Evolutionary conservation across 2,797 vertebrate species (phyloP).

Genomic region (Meda fulgida): DNA sequence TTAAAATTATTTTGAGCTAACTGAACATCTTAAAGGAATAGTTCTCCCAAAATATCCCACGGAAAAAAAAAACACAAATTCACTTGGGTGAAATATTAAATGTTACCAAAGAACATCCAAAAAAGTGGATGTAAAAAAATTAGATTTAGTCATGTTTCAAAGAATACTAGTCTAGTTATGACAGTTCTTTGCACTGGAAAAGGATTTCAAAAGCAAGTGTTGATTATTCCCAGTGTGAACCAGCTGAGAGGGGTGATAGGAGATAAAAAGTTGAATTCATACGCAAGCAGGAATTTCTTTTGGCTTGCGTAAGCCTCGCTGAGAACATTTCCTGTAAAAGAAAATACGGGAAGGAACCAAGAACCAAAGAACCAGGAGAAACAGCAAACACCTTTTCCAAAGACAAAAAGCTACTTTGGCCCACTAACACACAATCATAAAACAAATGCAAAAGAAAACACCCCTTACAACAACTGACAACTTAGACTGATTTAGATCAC

Average conservation of each 20-base stretch:
- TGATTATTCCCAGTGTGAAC: conserved; percentile 28
- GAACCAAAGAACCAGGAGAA: conserved; percentile 14
- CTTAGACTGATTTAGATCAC: conserved; percentile 28
- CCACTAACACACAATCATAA: conserved; percentile 19
- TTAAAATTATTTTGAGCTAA: neutral
- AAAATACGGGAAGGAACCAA: conserved; percentile 18
- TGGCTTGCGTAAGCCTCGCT: conserved; percentile 2
- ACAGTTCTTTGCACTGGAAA: neutral
- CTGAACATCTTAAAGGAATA: neutral
- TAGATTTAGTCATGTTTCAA: neutral
- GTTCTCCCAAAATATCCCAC: neutral
- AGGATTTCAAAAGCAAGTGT: conserved; percentile 1
- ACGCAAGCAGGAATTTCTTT: conserved; percentile 23
- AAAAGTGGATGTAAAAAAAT: neutral
- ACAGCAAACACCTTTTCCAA: conserved; percentile 3
- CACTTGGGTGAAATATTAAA: neutral
- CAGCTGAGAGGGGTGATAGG: conserved; percentile 9
- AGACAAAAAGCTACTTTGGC: neutral
- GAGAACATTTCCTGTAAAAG: conserved; percentile 39
- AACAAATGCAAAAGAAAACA: conserved; percentile 25
- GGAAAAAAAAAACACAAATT: neutral
- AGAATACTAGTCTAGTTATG: neutral
- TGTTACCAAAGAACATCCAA: neutral
- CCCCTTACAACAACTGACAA: neutral
- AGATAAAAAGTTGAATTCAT: conserved; percentile 25